Evolutionary conservation across 2,797 vertebrate genomes (phyloP), one percentile per base, ranked within the genome.

Genomic region (Antrozous pallidus): DNA sequence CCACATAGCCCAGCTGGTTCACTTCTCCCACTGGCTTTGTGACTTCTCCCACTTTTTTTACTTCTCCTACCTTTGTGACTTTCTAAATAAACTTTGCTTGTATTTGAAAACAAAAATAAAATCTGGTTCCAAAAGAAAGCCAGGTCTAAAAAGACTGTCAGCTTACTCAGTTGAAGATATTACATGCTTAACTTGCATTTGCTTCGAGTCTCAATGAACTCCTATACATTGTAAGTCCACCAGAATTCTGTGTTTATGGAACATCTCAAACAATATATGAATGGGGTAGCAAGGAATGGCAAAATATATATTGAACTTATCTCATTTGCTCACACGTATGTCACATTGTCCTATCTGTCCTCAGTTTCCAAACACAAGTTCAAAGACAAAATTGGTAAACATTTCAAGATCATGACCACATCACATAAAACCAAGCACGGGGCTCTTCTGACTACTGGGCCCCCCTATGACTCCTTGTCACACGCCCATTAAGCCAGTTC

Each of bases 311-410:
- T 0, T 54, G 18, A 11, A 24, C 3, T 33, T 65, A 3, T 47
- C 31, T 73, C 24, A 22, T 77, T 67, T 73, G 33, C 36, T 89
- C 84, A 81, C 5, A 22, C 8, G 0, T 18, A 28, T 47, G 26
- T 7, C 36, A 11, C 18, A 65, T 2, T 75, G 6, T 61, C 13
- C 33, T 74, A 20, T 38, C 18, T 36, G 6, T 22, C 61, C 42
- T 91, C 31, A 16, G 22, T 80, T 83, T 56, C 18, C 18, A 91
- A 73, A 75, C 11, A 58, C 18, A 73, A 61, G 8, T 54, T 80
- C 47, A 84, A 77, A 58, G 3, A 13, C 6, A 78, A 82, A 88
- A 78, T 82, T 51, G 67, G 38, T 90, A 71, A 92, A n/a, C 38
- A 83, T 80, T 61, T 81, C 33, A 54, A 63, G 17, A 77, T 33